Evolutionary conservation across 2,888 invertebrate genomes (phyloP), one percentile per base, ranked within the genome.

Genomic region (Cheilosia soror): DNA sequence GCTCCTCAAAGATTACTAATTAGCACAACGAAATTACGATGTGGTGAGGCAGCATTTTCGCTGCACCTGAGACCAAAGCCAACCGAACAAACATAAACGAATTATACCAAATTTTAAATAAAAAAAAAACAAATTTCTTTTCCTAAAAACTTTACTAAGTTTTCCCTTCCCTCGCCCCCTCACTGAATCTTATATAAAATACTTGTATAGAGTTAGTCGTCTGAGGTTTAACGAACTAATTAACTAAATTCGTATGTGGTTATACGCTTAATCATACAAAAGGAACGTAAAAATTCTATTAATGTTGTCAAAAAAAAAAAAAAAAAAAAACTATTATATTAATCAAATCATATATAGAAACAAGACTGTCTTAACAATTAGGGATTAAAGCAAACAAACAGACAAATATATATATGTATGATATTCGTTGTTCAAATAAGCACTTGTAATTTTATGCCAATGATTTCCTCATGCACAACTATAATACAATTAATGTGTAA

Each of bases 281-380:
- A 69, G 53, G 71, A 76, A 60, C 71, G 69, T 75, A 53, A 60
- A 66, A 51, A 84, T 71, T 80, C 69, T 84, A 80, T 84, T 80
- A 76, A 84, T 75, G 80, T 84, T 84, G 79, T 83, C 4, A 37
- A 37, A 9, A 11, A 37, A 11, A 37, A n/a, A n/a, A n/a, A n/a
- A n/a, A n/a, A 37, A 4, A 79, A 5, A 75, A 62, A 81, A 77
- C 81, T 81, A 85, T 71, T 85, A 81, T 85, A 81, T 85, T 85
- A 85, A 85, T 81, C 85, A 81, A 85, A 81, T 85, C 72, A 81
- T 87, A 80, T 83, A 80, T 88, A 88, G 80, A 87, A 88, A 88
- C 76, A 88, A 88, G 88, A 88, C 88, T 88, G 88, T 88, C 88
- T 86, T 87, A 88, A 85, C 55, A 81, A 81, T 85, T 85, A 85